phyloP scores from a whole-genome alignment of 53 echinoderm and acorn worm genomes.

The Paelopatides confundens region DNA sequence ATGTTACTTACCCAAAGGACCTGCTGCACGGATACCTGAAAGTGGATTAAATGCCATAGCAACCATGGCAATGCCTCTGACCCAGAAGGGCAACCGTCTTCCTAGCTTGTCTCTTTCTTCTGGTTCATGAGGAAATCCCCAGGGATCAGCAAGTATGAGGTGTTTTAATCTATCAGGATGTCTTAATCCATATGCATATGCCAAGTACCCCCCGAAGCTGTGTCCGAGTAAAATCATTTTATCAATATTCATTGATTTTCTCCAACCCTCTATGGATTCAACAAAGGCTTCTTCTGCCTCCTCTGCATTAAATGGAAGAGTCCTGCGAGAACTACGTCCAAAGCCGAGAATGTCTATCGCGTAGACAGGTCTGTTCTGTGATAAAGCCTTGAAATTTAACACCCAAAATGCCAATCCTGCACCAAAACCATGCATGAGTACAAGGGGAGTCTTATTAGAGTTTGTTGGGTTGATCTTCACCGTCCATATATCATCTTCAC shows the following conservation, averaged over 20 bases:
- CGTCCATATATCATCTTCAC: slow-evolving; percentile 82
- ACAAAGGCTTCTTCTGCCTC: slow-evolving; percentile 88
- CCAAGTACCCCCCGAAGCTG: slow-evolving; percentile 91
- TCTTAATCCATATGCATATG: slow-evolving; percentile 75
- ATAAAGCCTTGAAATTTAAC: slow-evolving; percentile 80
- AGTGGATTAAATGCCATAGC: slow-evolving; percentile 83
- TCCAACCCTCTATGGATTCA: slow-evolving; percentile 86
- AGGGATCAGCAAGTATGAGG: slow-evolving; percentile 89
- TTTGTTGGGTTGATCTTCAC: slow-evolving; percentile 64
- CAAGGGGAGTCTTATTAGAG: slow-evolving; percentile 77
- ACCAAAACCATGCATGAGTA: slow-evolving; percentile 91
- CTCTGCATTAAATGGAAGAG: slow-evolving; percentile 70
- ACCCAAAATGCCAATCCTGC: slow-evolving; percentile 91
- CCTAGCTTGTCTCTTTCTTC: slow-evolving; percentile 47
- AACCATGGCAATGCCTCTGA: slow-evolving; percentile 71
- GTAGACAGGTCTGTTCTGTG: slow-evolving; percentile 71
- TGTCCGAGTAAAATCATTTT: slow-evolving; percentile 94
- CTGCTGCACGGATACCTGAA: slow-evolving; percentile 86
- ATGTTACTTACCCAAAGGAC: slow-evolving; percentile 80
- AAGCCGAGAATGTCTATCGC: slow-evolving; percentile 94
- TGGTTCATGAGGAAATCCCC: slow-evolving; percentile 81
- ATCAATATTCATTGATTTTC: slow-evolving; percentile 80
- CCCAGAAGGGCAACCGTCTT: slow-evolving; percentile 78
- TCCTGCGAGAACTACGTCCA: slow-evolving; percentile 83
- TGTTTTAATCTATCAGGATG: slow-evolving; percentile 88